Evolutionary conservation across 2,888 invertebrate species (phyloP).

Genomic region (Conops quadrifasciatus): DNA sequence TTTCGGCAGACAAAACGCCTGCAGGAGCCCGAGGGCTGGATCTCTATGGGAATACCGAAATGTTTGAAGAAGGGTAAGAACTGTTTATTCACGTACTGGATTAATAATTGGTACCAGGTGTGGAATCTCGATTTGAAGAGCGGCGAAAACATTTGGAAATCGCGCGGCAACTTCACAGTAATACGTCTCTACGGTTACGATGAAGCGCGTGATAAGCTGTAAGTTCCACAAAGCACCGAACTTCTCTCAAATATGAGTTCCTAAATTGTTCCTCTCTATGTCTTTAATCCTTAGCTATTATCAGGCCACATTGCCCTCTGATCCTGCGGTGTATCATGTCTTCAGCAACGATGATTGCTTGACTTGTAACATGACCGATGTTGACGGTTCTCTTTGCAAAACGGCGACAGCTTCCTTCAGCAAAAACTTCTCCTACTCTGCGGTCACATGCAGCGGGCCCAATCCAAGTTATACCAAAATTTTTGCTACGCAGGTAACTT

Average conservation of each 20-base stretch:
- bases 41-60: constrained; percentile 69
- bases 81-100: constrained; percentile 63
- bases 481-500: constrained; percentile 65
- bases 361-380: constrained; percentile 72
- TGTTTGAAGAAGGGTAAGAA: constrained; percentile 51
- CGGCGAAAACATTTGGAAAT: constrained; percentile 54
- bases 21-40: constrained; percentile 76
- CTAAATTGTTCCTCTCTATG: background rate
- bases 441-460: constrained; percentile 74
- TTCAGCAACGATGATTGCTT: constrained; percentile 71
- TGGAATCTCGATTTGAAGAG: constrained; percentile 60
- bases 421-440: constrained; percentile 71
- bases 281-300: constrained; percentile 72
- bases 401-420: constrained; percentile 71
- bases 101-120: constrained; percentile 65
- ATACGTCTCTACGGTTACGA: constrained; percentile 72
- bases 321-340: constrained; percentile 77
- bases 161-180: constrained; percentile 69
- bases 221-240: constrained; percentile 50
- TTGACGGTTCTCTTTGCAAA: constrained; percentile 69
- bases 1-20: constrained; percentile 66
- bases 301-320: constrained; percentile 70
- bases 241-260: background rate
- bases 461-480: constrained; percentile 71
- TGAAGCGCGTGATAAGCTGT: constrained; percentile 69